Conservation (phyloP, 2,113 vertebrate species). For the Chaetura pelagica region DNA sequence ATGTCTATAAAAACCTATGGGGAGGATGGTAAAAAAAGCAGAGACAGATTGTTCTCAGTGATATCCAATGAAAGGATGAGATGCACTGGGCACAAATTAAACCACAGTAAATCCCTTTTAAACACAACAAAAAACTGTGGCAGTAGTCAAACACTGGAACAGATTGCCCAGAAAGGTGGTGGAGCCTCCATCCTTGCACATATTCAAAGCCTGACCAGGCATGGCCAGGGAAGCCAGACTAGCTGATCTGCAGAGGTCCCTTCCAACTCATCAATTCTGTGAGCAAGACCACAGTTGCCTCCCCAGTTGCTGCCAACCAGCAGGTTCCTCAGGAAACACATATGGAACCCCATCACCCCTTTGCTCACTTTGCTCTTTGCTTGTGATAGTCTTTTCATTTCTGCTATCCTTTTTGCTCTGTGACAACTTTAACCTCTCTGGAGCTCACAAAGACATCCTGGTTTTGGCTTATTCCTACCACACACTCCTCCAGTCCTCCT, state of each 20-base stretch:
- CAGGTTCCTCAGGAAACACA: not conserved
- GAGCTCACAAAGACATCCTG: not conserved
- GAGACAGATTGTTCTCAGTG: not conserved
- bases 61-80: not conserved
- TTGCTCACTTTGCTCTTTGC: not conserved
- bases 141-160: not conserved
- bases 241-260: not conserved
- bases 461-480: not conserved
- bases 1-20: not conserved
- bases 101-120: not conserved
- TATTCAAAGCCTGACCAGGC: not conserved
- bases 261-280: not conserved
- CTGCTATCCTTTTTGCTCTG: not conserved
- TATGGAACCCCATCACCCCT: not conserved
- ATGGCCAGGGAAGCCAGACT: not conserved
- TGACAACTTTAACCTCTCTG: not conserved
- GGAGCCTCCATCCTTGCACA: not conserved
- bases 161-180: not conserved
- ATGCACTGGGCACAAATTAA: not conserved
- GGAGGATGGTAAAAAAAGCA: not conserved
- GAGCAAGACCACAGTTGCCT: not conserved
- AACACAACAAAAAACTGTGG: not conserved
- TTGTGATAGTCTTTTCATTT: not conserved
- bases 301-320: not conserved
- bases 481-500: not conserved